A percentile compares a stretch with the other conserved stretches of the same genome.
phyloP scores from a whole-genome alignment of 2,113 vertebrate genomes.

The Acinonyx jubatus region DNA sequence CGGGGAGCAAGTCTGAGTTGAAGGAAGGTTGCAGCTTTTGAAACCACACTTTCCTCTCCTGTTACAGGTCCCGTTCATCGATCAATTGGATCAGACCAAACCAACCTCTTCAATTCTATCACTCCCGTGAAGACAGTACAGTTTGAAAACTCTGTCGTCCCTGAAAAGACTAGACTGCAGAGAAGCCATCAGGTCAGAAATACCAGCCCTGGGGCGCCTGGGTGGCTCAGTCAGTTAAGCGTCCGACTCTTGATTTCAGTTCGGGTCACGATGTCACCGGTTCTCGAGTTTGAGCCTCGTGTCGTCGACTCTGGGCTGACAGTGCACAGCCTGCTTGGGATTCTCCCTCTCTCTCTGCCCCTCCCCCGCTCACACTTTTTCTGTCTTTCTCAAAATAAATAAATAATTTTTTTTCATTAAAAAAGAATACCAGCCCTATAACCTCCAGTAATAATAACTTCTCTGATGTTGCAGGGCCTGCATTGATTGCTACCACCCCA shows the following conservation, averaged over 20 bases:
- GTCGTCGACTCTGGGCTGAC: too few species aligned
- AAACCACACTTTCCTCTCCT: neutral
- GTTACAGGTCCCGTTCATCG: neutral
- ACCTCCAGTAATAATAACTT: neutral
- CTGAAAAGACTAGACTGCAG: neutral
- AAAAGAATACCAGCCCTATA: neutral
- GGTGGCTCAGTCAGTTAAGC: too few species aligned
- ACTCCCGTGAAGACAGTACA: neutral
- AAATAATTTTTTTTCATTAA: too few species aligned
- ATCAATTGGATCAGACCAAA: neutral
- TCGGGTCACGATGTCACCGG: too few species aligned
- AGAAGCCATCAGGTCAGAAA: neutral
- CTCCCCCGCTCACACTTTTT: too few species aligned
- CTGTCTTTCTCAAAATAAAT: too few species aligned
- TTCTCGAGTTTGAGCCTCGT: too few species aligned
- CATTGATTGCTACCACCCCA: neutral
- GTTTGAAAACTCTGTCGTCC: neutral
- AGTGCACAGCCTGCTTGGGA: too few species aligned
- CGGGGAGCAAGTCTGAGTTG: neutral
- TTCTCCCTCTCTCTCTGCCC: too few species aligned
- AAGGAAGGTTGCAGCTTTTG: neutral
- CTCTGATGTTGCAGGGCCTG: neutral
- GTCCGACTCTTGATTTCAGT: too few species aligned
- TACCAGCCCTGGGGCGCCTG: neutral
- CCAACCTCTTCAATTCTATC: neutral